These are phyloP conservation scores for Trissoscelio sp. DNA, from an alignment of 2,888 invertebrate species.

Conservation along the genomic window DNA sequence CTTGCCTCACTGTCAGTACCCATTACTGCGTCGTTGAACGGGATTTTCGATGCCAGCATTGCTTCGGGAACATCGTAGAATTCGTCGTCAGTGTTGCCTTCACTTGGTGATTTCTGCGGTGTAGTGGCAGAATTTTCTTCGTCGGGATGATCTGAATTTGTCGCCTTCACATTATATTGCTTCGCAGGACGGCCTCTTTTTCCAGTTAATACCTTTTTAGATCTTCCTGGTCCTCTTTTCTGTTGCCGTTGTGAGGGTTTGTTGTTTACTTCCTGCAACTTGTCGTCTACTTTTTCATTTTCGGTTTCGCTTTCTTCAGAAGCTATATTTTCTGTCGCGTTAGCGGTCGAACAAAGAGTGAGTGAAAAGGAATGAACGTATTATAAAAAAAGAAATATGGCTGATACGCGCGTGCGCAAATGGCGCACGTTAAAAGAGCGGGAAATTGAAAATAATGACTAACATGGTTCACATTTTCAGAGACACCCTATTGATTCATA, in stretches of 20 bases:
- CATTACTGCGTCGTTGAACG: conserved; percentile 3
- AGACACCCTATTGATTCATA: too few relatives aligned
- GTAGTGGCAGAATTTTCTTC: not conserved
- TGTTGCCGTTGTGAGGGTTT: not conserved
- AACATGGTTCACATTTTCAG: too few relatives aligned
- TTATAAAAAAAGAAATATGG: too few relatives aligned
- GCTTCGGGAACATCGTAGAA: not conserved
- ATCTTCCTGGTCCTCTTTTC: not conserved
- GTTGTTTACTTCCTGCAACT: not conserved
- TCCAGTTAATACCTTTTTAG: not conserved
- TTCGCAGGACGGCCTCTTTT: not conserved
- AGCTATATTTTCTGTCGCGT: too few relatives aligned
- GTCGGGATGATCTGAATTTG: not conserved
- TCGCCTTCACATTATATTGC: not conserved
- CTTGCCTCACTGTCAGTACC: conserved; percentile 8
- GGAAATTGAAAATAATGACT: too few relatives aligned
- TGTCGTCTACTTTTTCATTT: too few relatives aligned
- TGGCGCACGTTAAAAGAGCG: too few relatives aligned
- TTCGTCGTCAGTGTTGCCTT: not conserved
- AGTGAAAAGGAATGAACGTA: too few relatives aligned
- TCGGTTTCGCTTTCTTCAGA: too few relatives aligned
- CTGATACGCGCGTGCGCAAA: too few relatives aligned
- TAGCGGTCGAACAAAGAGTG: too few relatives aligned
- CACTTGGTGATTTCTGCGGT: not conserved
- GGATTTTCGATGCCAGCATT: not conserved